A percentile compares a stretch with the other conserved stretches of the same genome.
phyloP scores from a whole-genome alignment of 1,140 invertebrate species.

The Eurosta solidaginis region DNA sequence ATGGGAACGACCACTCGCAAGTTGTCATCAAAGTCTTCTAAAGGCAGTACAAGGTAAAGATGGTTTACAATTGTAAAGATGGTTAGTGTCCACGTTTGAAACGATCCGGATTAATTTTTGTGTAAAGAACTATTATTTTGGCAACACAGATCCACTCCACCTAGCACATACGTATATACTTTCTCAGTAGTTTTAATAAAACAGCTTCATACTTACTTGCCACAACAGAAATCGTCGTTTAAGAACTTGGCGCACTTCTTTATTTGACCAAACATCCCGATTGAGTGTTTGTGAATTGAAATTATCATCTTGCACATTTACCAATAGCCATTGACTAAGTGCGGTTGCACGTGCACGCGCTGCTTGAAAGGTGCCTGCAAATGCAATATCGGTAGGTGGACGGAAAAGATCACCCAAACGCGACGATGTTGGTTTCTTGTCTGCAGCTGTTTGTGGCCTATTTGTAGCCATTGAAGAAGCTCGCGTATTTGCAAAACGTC shows the following conservation, averaged over 20 bases:
- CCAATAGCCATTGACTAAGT: constrained; percentile 74
- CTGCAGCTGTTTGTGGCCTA: background rate
- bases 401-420: constrained; percentile 77
- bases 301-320: constrained; percentile 80
- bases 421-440: constrained; percentile 35
- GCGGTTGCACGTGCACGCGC: constrained; percentile 68
- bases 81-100: too few relatives aligned
- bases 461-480: constrained; percentile 47
- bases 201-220: constrained; percentile 69
- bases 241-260: constrained; percentile 69
- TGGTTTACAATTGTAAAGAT: too few relatives aligned
- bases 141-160: too few relatives aligned
- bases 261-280: constrained; percentile 77
- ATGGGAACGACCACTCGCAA: too few relatives aligned
- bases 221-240: constrained; percentile 78
- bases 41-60: too few relatives aligned
- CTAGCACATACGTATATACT: too few relatives aligned
- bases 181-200: background rate
- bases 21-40: too few relatives aligned
- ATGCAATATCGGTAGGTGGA: constrained; percentile 75
- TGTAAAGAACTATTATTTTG: too few relatives aligned
- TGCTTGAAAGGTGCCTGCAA: constrained; percentile 69
- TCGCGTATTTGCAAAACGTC: constrained; percentile 29
- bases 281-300: constrained; percentile 77
- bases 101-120: too few relatives aligned